These are phyloP conservation scores for Sander lucioperca DNA, from an alignment of 2,113 vertebrate genomes.

Conservation along the genomic window DNA sequence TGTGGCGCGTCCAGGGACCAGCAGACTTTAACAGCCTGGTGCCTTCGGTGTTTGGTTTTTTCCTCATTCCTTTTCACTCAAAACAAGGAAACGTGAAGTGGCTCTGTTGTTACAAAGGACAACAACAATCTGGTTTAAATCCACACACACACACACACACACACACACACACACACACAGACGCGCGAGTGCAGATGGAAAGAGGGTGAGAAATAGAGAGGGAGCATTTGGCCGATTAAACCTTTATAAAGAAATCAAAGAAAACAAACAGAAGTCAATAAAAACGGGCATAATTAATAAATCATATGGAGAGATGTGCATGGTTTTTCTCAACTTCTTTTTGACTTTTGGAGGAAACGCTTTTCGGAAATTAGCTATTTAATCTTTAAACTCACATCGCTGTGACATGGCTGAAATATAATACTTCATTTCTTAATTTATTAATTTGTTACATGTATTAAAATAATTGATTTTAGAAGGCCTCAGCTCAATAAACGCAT, in stretches of 20 bases:
- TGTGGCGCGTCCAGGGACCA: constrained; percentile 11
- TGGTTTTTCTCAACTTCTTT: constrained; percentile 1
- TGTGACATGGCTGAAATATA: not conserved
- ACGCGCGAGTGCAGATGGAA: constrained; percentile 21
- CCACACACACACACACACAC: constrained; percentile 29
- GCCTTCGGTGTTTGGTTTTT: constrained; percentile 34
- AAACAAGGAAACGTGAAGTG: constrained; percentile 73
- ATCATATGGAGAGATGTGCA: constrained; percentile 21
- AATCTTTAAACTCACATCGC: not conserved
- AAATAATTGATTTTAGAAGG: not conserved
- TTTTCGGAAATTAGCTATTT: not conserved
- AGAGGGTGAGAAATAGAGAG: constrained; percentile 13
- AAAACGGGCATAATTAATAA: constrained; percentile 53
- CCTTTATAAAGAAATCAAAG: constrained; percentile 69
- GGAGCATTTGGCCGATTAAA: constrained; percentile 60
- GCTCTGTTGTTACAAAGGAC: constrained; percentile 74
- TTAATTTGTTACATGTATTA: not conserved
- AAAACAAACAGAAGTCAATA: constrained; percentile 53
- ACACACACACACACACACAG: constrained; percentile 15
- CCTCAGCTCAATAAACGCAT: not conserved
- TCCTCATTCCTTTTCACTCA: constrained; percentile 53
- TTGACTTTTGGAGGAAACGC: constrained; percentile 6
- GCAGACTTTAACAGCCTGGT: constrained; percentile 24
- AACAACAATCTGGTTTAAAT: constrained; percentile 70
- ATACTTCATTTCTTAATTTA: not conserved